Conservation (phyloP, 2,888 invertebrate genomes). For the Cerastis leucographa region DNA sequence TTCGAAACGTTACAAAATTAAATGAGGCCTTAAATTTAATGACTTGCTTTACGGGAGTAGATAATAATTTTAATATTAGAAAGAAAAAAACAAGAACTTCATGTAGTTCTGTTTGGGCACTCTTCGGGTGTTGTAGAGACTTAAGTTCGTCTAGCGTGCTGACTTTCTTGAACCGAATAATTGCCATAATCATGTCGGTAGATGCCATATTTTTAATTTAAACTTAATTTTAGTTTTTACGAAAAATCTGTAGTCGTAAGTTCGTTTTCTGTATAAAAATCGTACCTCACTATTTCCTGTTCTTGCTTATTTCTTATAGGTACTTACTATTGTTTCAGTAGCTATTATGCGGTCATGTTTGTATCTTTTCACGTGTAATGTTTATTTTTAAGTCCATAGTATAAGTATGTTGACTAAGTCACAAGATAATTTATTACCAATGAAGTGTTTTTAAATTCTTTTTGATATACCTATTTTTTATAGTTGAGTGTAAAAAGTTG, state of each 20-base stretch:
- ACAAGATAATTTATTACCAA: constrained; percentile 90
- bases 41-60: constrained; percentile 55
- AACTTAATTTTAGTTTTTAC: constrained; percentile 77
- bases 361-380: constrained; percentile 74
- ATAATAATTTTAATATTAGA: constrained; percentile 50
- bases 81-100: constrained; percentile 26
- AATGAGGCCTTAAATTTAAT: constrained; percentile 63
- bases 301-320: constrained; percentile 78
- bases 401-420: constrained; percentile 89
- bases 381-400: constrained; percentile 77
- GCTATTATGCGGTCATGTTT: constrained; percentile 70
- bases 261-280: constrained; percentile 77
- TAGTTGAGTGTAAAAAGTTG: constrained; percentile 84
- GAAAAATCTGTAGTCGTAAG: constrained; percentile 77
- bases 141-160: constrained; percentile 56
- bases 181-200: constrained; percentile 87
- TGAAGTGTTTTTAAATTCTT: constrained; percentile 89
- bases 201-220: constrained; percentile 86
- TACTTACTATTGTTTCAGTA: constrained; percentile 67
- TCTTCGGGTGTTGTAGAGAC: constrained; percentile 44
- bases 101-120: constrained; percentile 42
- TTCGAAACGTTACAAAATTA: constrained; percentile 53
- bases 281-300: constrained; percentile 82
- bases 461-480: constrained; percentile 84
- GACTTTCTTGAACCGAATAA: constrained; percentile 73